phyloP scores from a whole-genome alignment of 2,888 invertebrate species.

The Dorcus hopei region DNA sequence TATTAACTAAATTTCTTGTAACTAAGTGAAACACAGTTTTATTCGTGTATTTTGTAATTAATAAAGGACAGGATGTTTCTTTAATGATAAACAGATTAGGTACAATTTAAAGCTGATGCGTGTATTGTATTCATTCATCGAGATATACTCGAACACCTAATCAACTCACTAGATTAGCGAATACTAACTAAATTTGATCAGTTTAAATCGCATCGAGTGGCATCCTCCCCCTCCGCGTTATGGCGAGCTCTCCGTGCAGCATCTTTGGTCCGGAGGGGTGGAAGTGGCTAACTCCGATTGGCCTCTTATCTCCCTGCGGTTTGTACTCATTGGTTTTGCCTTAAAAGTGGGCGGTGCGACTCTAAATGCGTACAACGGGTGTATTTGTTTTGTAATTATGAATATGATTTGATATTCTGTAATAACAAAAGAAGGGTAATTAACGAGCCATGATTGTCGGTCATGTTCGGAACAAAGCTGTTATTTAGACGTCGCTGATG shows the following conservation, averaged over 20 bases:
- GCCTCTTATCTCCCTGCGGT: constrained; percentile 22
- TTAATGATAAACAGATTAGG: too few species aligned
- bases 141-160: constrained; percentile 11
- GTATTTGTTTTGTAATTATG: constrained; percentile 52
- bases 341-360: constrained; percentile 25
- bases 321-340: constrained; percentile 21
- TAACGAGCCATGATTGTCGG: constrained; percentile 48
- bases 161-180: constrained; percentile 30
- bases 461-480: constrained; percentile 45
- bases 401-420: constrained; percentile 50
- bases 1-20: too few species aligned
- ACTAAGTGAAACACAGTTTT: too few species aligned
- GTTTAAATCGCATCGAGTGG: constrained; percentile 28
- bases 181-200: constrained; percentile 34
- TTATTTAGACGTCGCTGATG: constrained; percentile 45
- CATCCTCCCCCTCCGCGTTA: constrained; percentile 26
- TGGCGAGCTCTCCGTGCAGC: constrained; percentile 32
- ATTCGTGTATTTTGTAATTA: too few species aligned
- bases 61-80: too few species aligned
- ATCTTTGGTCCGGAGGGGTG: constrained; percentile 28
- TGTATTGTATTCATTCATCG: too few species aligned
- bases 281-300: constrained; percentile 31
- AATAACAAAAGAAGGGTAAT: constrained; percentile 49
- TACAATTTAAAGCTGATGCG: too few species aligned
- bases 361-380: constrained; percentile 30